Percentiles rank a stretch among this genome's conserved stretches.
Conservation (phyloP, 2,888 invertebrate genomes). For the Seladonia tumulorum region DNA sequence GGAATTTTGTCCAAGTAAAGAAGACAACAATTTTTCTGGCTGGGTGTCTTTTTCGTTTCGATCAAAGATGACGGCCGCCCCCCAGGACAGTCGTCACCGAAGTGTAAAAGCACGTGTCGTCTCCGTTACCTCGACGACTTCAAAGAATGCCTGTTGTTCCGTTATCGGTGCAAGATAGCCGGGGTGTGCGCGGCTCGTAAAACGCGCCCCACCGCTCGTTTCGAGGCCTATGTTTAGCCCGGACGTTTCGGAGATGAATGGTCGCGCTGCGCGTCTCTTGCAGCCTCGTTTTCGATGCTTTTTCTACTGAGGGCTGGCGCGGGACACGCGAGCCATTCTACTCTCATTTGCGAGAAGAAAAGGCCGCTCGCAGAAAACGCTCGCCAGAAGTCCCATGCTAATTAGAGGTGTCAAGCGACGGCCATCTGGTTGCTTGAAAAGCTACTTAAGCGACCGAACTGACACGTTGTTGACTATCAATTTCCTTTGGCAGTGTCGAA, state of each 20-base stretch:
- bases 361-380: constrained; percentile 5
- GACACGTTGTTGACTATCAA: constrained; percentile 1
- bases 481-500: not conserved
- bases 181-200: constrained; percentile 62
- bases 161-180: constrained; percentile 61
- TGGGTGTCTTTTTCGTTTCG: not conserved
- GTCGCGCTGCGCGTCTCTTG: constrained; percentile 63
- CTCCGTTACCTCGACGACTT: constrained; percentile 24
- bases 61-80: not conserved
- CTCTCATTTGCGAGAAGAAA: constrained; percentile 46
- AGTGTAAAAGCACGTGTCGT: not conserved
- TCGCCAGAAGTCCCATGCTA: constrained; percentile 29
- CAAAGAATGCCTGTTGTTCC: constrained; percentile 51
- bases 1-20: not conserved
- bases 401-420: constrained; percentile 51
- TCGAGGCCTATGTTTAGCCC: constrained; percentile 77
- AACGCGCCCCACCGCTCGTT: constrained; percentile 67
- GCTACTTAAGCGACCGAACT: constrained; percentile 23
- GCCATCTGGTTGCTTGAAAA: constrained; percentile 33
- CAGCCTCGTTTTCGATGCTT: constrained; percentile 61
- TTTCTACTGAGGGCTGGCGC: constrained; percentile 69
- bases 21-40: not conserved
- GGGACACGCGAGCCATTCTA: constrained; percentile 71
- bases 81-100: not conserved
- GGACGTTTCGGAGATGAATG: constrained; percentile 79